A percentile compares a stretch with the other conserved stretches of the same genome.
Evolutionary conservation across 2,797 vertebrate genomes (phyloP).

Genomic region (Masticophis lateralis): DNA sequence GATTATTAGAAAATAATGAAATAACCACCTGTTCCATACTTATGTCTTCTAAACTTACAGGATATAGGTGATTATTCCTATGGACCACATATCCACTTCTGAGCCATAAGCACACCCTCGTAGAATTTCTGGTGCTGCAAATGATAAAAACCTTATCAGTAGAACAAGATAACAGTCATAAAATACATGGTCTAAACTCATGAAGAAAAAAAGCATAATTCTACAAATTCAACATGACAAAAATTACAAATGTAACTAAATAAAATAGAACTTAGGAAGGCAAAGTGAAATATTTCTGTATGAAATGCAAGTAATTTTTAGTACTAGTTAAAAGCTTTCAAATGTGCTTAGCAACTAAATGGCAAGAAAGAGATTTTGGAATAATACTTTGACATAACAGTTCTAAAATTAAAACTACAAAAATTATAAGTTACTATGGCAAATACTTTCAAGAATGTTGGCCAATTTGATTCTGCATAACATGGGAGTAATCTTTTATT

Average conservation of each 20-base stretch:
- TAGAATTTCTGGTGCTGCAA: slow-evolving; percentile 84
- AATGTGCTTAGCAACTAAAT: background rate
- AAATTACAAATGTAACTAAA: background rate
- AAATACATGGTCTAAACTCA: background rate
- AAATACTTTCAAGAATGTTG: background rate
- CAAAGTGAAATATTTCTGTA: background rate
- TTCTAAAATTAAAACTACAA: background rate
- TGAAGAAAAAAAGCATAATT: accelerated
- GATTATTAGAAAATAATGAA: slow-evolving; percentile 9
- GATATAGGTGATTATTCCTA: slow-evolving; percentile 88
- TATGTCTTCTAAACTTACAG: slow-evolving; percentile 75
- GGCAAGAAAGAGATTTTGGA: background rate
- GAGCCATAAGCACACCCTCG: slow-evolving; percentile 84
- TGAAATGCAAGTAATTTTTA: background rate
- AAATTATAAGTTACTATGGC: background rate
- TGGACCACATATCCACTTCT: slow-evolving; percentile 90
- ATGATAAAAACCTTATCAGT: slow-evolving; percentile 48
- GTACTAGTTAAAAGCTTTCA: background rate
- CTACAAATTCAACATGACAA: background rate
- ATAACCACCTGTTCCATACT: background rate
- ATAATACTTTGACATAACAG: background rate
- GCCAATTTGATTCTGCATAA: background rate
- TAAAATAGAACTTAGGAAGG: background rate
- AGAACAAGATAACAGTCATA: background rate
- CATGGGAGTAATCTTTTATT: background rate